Evolutionary conservation across 2,113 vertebrate species (phyloP).

Genomic region (Dicaeum eximium): DNA sequence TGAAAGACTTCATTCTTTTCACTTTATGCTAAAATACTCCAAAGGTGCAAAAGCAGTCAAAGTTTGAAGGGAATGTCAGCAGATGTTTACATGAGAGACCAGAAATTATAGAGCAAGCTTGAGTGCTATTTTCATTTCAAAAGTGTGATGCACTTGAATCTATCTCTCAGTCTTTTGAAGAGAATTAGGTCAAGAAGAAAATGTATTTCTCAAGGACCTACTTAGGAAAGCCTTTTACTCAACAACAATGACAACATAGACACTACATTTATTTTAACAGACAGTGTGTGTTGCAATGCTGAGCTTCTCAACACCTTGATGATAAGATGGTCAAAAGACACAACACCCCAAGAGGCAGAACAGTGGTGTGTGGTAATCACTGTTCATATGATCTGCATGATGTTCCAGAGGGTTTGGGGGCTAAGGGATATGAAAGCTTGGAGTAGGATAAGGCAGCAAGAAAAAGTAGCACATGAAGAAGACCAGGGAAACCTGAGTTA

Average conservation of each 20-base stretch:
- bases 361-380: neutral
- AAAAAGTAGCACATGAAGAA: neutral
- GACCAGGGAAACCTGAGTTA: neutral
- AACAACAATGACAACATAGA: neutral
- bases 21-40: neutral
- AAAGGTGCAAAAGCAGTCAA: neutral
- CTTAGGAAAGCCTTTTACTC: conserved; percentile 2
- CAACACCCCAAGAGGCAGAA: neutral
- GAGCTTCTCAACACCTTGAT: neutral
- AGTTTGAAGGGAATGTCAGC: neutral
- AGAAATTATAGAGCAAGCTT: neutral
- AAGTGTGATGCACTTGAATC: conserved; percentile 1
- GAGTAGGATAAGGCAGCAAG: neutral
- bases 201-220: conserved; percentile 14
- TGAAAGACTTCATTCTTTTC: neutral
- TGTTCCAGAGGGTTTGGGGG: neutral
- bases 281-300: neutral
- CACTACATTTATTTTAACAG: neutral
- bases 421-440: neutral
- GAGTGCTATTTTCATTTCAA: neutral
- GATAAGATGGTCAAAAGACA: neutral
- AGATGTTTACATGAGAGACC: neutral
- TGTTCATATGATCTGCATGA: neutral
- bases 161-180: neutral
- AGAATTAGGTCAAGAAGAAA: conserved; percentile 5